Percentiles rank a stretch among this genome's conserved stretches.
Conservation (phyloP, 1,140 invertebrate species). For the Lepidurus packardi region DNA sequence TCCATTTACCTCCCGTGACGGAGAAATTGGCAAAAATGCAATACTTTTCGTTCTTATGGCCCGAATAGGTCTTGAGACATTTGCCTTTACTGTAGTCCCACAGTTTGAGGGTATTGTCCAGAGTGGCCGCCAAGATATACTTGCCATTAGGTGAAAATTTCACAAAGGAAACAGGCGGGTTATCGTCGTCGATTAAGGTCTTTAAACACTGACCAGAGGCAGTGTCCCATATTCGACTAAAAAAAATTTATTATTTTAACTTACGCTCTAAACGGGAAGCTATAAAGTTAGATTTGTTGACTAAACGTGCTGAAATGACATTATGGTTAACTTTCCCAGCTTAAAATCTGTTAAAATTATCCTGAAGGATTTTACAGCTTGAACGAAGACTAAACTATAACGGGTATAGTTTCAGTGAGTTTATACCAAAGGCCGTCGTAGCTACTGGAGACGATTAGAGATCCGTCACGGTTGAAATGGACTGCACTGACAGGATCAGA, state of each 20-base stretch:
- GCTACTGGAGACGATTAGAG: constrained; percentile 95
- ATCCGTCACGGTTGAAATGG: constrained; percentile 97
- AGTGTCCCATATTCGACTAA: constrained; percentile 98
- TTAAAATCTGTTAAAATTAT: background rate
- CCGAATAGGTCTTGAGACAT: constrained; percentile 95
- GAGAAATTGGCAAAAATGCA: constrained; percentile 99
- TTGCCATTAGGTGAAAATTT: constrained; percentile 99
- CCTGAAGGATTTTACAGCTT: too few relatives aligned
- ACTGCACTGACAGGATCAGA: constrained; percentile 98
- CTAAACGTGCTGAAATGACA: too few relatives aligned
- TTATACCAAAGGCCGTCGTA: constrained; percentile 96
- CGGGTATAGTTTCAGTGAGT: background rate
- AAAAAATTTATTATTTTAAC: constrained; percentile 41
- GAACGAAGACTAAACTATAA: too few relatives aligned
- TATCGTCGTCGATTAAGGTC: constrained; percentile 93
- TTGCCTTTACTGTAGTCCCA: constrained; percentile 99
- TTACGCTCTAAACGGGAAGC: too few relatives aligned
- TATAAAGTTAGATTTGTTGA: too few relatives aligned
- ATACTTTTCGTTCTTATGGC: constrained; percentile 99
- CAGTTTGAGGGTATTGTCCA: constrained; percentile 96
- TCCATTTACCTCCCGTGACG: constrained; percentile 99
- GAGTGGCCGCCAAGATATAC: constrained; percentile 94
- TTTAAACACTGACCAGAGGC: constrained; percentile 98
- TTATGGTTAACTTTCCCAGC: background rate
- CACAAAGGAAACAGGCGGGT: constrained; percentile 98